Conservation (phyloP, 2,113 vertebrate genomes). For the Phalacrocorax brasilianus region DNA sequence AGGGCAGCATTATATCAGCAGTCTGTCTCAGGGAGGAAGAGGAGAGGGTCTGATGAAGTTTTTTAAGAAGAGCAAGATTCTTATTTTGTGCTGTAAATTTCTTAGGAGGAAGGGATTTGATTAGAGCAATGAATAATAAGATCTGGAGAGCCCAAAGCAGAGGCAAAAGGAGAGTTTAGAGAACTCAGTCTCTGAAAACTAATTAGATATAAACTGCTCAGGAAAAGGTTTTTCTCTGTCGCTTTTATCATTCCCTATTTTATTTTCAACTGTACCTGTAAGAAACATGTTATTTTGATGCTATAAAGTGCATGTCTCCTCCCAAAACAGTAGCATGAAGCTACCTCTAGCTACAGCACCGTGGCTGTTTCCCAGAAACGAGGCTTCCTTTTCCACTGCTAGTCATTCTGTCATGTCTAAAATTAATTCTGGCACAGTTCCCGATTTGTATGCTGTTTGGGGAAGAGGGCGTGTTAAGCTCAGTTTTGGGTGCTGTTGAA, state of each 20-base stretch:
- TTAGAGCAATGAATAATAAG: not conserved
- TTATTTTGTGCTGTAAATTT: not conserved
- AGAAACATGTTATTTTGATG: not conserved
- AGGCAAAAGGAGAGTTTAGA: not conserved
- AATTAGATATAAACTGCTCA: not conserved
- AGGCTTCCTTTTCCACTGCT: not conserved
- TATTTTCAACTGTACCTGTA: not conserved
- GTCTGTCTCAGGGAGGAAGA: not conserved
- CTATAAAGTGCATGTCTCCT: not conserved
- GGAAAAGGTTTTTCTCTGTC: not conserved
- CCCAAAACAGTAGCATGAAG: not conserved
- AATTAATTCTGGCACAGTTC: not conserved
- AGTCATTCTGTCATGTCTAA: not conserved
- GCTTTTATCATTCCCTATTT: not conserved
- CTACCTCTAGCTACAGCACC: not conserved
- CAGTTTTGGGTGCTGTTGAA: not conserved
- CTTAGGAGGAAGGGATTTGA: not conserved
- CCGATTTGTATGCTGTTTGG: not conserved
- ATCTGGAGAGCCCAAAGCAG: not conserved
- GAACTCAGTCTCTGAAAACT: not conserved
- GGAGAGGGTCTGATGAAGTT: not conserved
- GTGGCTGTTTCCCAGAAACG: not conserved
- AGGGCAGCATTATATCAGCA: not conserved
- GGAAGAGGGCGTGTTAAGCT: fast-evolving
- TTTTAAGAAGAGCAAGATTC: not conserved